Evolutionary conservation across 2,797 vertebrate species (phyloP), one percentile per base, ranked within the genome.

Genomic region (Adrianichthys oophorus): DNA sequence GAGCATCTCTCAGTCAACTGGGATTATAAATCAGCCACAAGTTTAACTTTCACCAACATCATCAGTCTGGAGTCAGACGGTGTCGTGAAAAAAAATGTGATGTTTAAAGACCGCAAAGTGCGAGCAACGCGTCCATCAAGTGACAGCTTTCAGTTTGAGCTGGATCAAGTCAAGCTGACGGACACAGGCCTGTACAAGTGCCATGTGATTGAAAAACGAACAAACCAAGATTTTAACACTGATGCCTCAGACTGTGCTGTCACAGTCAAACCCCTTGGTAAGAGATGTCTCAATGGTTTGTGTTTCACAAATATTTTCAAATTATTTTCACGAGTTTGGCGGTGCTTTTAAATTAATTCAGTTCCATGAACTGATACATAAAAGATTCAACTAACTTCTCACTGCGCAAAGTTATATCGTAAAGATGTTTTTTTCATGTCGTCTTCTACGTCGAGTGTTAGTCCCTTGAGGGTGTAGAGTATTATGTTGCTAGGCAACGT

Each of bases 161-260:
- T 93, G 2, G 74, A 84, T 42, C 78, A 76, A 17, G 80, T 86
- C 53, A 71, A 50, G 1, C 37, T 49, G 2, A 56, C 79, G 15
- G 93, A 96, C 18, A 47, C 68, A 0, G 95, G 95, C 0, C 48
- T 4, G 7, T 97, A 95, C 72, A 78, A 18, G 79, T 98, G 96
- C 29, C 49, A 41, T 0, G 92, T 94, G 62, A 85, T 91, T 13
- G 95, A 96, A 37, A 94, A 91, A 94, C 72, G 59, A 46, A 7
- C 21, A 15, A 74, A 73, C 12, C 76, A 47, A 56, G 84, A 83
- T 67, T 79, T 47, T 23, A 70, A 62, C 62, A 90, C 68, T 57
- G 79, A 79, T 37, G 74, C 79, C 15, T 64, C 78, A 56, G 48
- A 53, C 4, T 26, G 73, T 42, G 23, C 1, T 13, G 76, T 93